Evolutionary conservation across 2,113 vertebrate species (phyloP).

Genomic region (Tiliqua scincoides): DNA sequence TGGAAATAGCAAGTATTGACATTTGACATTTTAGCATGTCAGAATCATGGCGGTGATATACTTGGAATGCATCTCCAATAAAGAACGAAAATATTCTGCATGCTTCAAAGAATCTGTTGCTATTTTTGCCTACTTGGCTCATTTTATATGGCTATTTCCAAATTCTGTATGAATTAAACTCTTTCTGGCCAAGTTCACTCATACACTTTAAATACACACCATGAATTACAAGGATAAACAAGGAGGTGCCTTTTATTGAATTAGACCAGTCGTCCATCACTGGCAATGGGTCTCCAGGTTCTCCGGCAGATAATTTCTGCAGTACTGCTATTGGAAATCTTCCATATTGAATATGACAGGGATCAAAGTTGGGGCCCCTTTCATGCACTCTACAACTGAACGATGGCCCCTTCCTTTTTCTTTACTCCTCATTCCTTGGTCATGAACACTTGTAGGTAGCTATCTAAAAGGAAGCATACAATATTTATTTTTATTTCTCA

Average conservation of each 20-base stretch:
- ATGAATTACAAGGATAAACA: background rate
- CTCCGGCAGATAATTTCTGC: background rate
- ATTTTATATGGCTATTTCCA: background rate
- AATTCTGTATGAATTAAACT: background rate
- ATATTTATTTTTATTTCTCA: no score
- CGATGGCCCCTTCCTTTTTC: background rate
- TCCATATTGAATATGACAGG: no score
- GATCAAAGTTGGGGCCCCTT: no score
- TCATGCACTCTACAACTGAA: no score
- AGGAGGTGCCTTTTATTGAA: background rate
- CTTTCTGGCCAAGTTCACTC: background rate
- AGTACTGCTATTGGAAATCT: background rate
- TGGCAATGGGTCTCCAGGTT: background rate
- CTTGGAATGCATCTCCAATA: background rate
- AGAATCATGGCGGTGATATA: background rate
- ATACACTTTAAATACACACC: background rate
- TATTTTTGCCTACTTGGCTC: background rate
- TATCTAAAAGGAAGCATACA: background rate
- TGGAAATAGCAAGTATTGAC: background rate
- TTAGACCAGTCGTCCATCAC: background rate
- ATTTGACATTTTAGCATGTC: background rate
- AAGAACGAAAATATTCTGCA: background rate
- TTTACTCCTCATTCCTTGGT: background rate
- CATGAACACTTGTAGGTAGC: background rate
- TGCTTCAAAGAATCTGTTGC: background rate